These are phyloP conservation scores for Ferrisia virgata DNA, from an alignment of 2,888 invertebrate genomes.

Conservation along the genomic window DNA sequence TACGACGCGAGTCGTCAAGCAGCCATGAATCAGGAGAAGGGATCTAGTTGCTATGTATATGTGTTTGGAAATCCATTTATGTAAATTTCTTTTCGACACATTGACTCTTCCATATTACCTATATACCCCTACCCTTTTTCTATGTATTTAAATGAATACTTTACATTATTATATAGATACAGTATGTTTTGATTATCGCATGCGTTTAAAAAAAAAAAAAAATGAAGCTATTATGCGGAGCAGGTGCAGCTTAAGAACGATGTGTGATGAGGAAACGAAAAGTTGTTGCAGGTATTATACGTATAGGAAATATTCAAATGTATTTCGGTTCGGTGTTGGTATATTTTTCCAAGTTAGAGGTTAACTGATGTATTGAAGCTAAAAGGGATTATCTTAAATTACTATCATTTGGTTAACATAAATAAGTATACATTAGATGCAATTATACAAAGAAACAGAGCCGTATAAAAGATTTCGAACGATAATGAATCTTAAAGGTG, in stretches of 20 bases:
- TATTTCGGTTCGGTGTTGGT: background rate
- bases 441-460: background rate
- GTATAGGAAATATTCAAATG: background rate
- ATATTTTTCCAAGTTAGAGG: background rate
- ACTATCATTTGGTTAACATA: slow-evolving; percentile 15
- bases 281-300: no score
- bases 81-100: background rate
- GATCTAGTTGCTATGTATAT: background rate
- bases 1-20: background rate
- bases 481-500: background rate
- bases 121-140: no score
- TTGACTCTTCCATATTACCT: background rate
- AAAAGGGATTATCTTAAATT: background rate
- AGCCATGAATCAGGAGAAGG: background rate
- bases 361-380: background rate
- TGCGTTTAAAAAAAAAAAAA: background rate
- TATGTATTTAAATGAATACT: background rate
- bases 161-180: background rate
- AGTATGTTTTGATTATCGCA: background rate
- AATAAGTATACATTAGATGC: background rate
- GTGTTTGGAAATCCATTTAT: background rate
- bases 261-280: background rate
- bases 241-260: background rate
- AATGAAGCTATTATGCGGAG: slow-evolving; percentile 11
- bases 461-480: background rate